Evolutionary conservation across 2,797 vertebrate genomes (phyloP).

Genomic region (Semaprochilodus insignis): DNA sequence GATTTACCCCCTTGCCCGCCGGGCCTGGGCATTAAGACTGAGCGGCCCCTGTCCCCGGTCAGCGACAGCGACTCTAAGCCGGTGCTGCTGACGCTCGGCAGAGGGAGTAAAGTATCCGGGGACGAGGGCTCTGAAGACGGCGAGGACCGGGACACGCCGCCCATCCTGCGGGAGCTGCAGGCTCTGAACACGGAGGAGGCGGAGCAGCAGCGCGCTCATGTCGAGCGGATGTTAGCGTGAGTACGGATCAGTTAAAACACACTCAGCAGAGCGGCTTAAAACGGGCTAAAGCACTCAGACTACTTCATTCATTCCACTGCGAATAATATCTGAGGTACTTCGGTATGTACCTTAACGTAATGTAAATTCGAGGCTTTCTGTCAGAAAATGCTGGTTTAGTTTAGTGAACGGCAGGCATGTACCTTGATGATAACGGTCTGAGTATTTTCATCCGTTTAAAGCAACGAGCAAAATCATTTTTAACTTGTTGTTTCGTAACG

Average conservation of each 20-base stretch:
- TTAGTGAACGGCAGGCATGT: no score
- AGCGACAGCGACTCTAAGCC: slow-evolving; percentile 86
- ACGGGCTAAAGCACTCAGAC: background rate
- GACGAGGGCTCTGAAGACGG: slow-evolving; percentile 97
- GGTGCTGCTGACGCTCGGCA: slow-evolving; percentile 87
- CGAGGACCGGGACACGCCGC: slow-evolving; percentile 96
- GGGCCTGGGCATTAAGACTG: slow-evolving; percentile 90
- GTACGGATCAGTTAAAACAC: slow-evolving; percentile 48
- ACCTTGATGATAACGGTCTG: no score
- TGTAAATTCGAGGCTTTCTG: no score
- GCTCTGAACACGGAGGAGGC: slow-evolving; percentile 97
- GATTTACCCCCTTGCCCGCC: slow-evolving; percentile 86
- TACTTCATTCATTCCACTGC: background rate
- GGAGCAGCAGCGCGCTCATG: slow-evolving; percentile 91
- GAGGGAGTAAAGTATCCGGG: slow-evolving; percentile 86
- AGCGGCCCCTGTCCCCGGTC: slow-evolving; percentile 86
- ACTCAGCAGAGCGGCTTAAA: background rate
- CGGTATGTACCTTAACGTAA: no score
- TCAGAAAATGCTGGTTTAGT: no score
- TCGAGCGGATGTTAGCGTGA: slow-evolving; percentile 96
- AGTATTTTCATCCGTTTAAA: no score
- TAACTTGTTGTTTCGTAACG: no score
- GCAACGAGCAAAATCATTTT: no score
- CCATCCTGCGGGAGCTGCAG: slow-evolving; percentile 94
- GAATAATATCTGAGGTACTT: background rate